Conservation (phyloP, 2,888 invertebrate genomes). For the Steinernema scapterisci region DNA sequence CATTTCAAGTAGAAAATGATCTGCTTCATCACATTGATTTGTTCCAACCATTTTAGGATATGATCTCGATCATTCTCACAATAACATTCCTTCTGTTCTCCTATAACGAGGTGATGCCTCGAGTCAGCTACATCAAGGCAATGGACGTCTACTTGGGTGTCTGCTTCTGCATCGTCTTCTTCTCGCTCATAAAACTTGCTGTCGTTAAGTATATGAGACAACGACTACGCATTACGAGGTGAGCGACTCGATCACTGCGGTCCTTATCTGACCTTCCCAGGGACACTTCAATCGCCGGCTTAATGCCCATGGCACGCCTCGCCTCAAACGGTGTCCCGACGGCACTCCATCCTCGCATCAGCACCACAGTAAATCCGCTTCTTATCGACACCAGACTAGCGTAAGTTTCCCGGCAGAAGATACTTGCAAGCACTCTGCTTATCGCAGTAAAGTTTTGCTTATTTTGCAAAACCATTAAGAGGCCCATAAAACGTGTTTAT, state of each 20-base stretch:
- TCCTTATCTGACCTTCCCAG: constrained; percentile 38
- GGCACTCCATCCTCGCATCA: constrained; percentile 31
- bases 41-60: constrained; percentile 51
- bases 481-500: too few species aligned
- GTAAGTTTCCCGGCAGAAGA: background rate
- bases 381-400: constrained; percentile 9
- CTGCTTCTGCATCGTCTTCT: constrained; percentile 66
- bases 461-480: too few species aligned
- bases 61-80: constrained; percentile 65
- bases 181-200: constrained; percentile 66
- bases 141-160: constrained; percentile 59
- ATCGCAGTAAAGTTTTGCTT: too few species aligned
- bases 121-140: constrained; percentile 66
- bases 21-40: background rate
- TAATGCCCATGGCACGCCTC: constrained; percentile 54
- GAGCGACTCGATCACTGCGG: background rate
- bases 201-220: constrained; percentile 66
- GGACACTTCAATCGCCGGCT: constrained; percentile 61
- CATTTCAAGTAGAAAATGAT: constrained; percentile 47
- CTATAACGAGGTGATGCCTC: constrained; percentile 67
- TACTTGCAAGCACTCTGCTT: background rate
- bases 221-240: constrained; percentile 55
- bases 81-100: constrained; percentile 67
- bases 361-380: constrained; percentile 13
- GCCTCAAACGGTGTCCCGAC: constrained; percentile 44